A percentile compares a stretch with the other conserved stretches of the same genome.
Conservation (phyloP, 2,797 vertebrate genomes). For the Hemitrygon akajei region DNA sequence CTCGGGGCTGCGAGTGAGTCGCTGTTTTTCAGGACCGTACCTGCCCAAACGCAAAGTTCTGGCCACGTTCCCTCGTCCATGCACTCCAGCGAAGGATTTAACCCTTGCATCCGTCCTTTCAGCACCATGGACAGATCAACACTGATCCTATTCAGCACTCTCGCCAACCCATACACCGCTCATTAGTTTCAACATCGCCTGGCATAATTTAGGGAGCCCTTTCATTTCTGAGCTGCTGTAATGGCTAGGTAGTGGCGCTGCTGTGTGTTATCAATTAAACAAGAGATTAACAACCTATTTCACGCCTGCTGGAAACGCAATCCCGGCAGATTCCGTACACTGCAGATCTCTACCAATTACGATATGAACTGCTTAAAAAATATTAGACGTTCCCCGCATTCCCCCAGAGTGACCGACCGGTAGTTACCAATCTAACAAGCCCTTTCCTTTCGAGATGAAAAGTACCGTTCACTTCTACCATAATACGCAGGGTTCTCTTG, state of each 20-base stretch:
- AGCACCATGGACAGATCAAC: background rate
- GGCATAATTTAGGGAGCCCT: background rate
- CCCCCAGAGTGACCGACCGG: background rate
- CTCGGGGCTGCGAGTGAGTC: background rate
- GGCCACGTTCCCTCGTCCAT: background rate
- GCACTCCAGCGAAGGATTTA: background rate
- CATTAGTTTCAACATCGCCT: background rate
- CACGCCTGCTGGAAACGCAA: background rate
- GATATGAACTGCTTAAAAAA: background rate
- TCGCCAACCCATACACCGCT: background rate
- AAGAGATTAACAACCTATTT: background rate
- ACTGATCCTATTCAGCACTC: background rate
- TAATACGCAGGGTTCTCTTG: background rate
- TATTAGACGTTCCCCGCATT: background rate
- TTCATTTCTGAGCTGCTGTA: background rate
- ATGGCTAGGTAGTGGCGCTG: background rate
- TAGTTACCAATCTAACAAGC: too few species aligned
- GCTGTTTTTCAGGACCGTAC: background rate
- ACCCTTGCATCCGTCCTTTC: background rate
- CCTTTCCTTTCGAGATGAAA: background rate
- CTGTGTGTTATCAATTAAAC: background rate
- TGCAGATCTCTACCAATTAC: background rate
- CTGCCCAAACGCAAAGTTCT: background rate
- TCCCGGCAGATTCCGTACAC: too few species aligned
- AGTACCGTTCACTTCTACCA: background rate